phyloP scores from a whole-genome alignment of 2,113 vertebrate species.

The Burhinus oedicnemus region DNA sequence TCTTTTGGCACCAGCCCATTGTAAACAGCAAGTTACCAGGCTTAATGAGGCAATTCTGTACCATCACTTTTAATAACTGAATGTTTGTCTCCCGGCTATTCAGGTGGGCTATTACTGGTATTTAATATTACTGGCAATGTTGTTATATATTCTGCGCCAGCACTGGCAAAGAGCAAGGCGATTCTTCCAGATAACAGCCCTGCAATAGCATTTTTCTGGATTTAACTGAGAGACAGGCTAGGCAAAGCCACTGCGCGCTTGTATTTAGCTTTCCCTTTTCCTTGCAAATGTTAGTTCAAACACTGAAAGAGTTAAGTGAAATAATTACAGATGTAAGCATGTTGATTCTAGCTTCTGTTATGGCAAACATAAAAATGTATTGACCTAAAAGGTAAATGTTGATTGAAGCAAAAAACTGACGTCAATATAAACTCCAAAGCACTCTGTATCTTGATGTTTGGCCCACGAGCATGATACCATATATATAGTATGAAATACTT shows the following conservation, averaged over 20 bases:
- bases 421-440: constrained; percentile 28
- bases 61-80: constrained; percentile 52
- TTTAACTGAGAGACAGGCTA: constrained; percentile 6
- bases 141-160: neutral
- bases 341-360: constrained; percentile 61
- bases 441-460: constrained; percentile 10
- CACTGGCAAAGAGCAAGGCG: neutral
- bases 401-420: constrained; percentile 40
- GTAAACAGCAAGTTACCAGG: constrained; percentile 23
- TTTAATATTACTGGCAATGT: constrained; percentile 57
- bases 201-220: neutral
- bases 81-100: constrained; percentile 62
- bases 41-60: constrained; percentile 50
- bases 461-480: neutral
- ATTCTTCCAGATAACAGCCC: constrained; percentile 37
- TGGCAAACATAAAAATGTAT: constrained; percentile 53
- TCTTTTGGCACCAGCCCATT: constrained; percentile 25
- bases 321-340: neutral
- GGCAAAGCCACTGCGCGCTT: neutral
- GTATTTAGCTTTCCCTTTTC: neutral
- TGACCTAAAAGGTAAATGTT: constrained; percentile 61
- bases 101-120: constrained; percentile 58
- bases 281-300: neutral
- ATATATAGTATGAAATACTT: neutral
- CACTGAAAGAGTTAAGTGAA: constrained; percentile 10